These are phyloP conservation scores for Drosophila birchii DNA, from an alignment of 2,888 invertebrate species.

Conservation along the genomic window DNA sequence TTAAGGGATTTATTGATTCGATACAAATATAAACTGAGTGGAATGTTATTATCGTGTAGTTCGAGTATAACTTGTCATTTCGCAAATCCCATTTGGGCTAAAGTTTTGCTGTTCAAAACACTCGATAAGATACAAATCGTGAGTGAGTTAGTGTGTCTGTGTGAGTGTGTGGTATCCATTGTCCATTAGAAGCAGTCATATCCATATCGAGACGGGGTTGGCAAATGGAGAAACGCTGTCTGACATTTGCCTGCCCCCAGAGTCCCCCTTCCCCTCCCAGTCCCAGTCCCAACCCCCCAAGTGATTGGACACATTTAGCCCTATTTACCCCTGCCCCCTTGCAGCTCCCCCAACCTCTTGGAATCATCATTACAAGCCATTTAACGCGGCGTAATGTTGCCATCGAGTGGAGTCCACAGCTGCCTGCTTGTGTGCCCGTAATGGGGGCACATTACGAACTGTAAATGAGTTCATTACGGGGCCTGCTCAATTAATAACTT, in stretches of 20 bases:
- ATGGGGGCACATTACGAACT: conserved; percentile 66
- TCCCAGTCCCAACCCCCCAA: conserved; percentile 42
- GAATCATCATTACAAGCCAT: conserved; percentile 80
- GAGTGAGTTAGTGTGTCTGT: background rate
- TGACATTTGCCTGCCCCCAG: conserved; percentile 62
- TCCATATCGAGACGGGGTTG: conserved; percentile 67
- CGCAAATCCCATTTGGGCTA: conserved; percentile 28
- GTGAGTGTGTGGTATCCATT: conserved; percentile 68
- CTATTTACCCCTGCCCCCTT: conserved; percentile 70
- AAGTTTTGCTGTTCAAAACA: conserved; percentile 34
- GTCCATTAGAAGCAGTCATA: conserved; percentile 60
- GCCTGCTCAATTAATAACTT: conserved; percentile 65
- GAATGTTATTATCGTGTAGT: conserved; percentile 1
- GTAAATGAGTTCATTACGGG: conserved; percentile 78
- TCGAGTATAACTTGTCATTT: conserved; percentile 5
- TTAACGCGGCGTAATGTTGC: conserved; percentile 81
- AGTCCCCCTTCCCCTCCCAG: too few relatives aligned
- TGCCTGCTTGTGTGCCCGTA: conserved; percentile 31
- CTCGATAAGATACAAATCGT: conserved; percentile 54
- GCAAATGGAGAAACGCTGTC: conserved; percentile 81
- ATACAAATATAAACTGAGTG: conserved; percentile 3
- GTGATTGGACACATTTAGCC: conserved; percentile 74
- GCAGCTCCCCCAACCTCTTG: conserved; percentile 5
- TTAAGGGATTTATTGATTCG: background rate
- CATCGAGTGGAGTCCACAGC: conserved; percentile 50